Evolutionary conservation across 2,888 invertebrate species (phyloP).

Genomic region (Agrochola circellaris): DNA sequence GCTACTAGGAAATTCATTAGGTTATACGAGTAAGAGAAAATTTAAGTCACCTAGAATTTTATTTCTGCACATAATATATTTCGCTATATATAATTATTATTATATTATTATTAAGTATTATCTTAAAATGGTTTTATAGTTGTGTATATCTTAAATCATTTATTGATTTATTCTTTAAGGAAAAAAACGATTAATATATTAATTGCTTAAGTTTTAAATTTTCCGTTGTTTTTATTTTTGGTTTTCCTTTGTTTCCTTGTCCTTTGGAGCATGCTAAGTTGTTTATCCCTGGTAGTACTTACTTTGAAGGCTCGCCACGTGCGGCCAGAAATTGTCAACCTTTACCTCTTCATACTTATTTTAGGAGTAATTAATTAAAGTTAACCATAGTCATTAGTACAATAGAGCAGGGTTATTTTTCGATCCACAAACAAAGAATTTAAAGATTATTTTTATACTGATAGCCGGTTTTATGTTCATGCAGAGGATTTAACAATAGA

Average conservation of each 20-base stretch:
- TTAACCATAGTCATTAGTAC: constrained; percentile 90
- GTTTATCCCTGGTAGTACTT: constrained; percentile 77
- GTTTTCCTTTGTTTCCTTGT: constrained; percentile 80
- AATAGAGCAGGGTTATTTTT: constrained; percentile 91
- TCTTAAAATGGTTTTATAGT: constrained; percentile 91
- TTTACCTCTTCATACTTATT: constrained; percentile 89
- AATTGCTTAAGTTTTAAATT: constrained; percentile 90
- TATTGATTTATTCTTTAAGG: constrained; percentile 90
- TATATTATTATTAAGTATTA: constrained; percentile 91
- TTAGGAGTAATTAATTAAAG: constrained; percentile 90
- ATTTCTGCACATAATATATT: constrained; percentile 91
- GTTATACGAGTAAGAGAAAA: constrained; percentile 90
- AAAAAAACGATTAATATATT: constrained; percentile 91
- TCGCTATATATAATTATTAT: constrained; percentile 91
- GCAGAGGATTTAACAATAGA: constrained; percentile 86
- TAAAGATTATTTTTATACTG: constrained; percentile 90
- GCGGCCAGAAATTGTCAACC: constrained; percentile 88
- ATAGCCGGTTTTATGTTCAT: constrained; percentile 89
- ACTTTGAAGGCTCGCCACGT: constrained; percentile 76
- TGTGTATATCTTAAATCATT: constrained; percentile 90
- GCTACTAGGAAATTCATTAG: constrained; percentile 90
- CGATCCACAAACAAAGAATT: constrained; percentile 89
- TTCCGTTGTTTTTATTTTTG: constrained; percentile 88
- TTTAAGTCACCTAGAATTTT: constrained; percentile 91
- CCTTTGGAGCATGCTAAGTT: constrained; percentile 80